Evolutionary conservation across 2,113 vertebrate genomes (phyloP).

Genomic region (Spermophilus dauricus): DNA sequence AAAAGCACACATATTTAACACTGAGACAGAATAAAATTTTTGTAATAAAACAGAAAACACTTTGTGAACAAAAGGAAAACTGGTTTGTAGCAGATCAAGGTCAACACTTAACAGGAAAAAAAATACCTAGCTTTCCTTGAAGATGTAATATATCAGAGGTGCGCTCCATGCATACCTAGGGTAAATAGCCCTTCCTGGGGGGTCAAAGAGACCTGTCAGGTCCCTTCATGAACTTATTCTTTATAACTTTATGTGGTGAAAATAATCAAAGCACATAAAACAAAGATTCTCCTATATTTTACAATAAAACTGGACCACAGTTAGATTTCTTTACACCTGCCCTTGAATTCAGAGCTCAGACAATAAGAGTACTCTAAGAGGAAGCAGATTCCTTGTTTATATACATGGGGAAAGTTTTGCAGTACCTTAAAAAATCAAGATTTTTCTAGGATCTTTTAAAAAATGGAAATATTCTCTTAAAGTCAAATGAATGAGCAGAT

Average conservation of each 20-base stretch:
- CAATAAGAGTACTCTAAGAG: not conserved
- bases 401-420: not conserved
- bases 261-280: not conserved
- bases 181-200: not conserved
- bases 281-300: not conserved
- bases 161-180: not conserved
- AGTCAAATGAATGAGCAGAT: conserved; percentile 4
- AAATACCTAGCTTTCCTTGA: not conserved
- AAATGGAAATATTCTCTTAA: not conserved
- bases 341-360: not conserved
- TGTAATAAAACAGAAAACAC: conserved; percentile 55
- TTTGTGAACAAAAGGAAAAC: conserved; percentile 48
- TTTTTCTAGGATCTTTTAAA: conserved; percentile 19
- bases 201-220: not conserved
- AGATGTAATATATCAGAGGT: not conserved
- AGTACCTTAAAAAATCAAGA: not conserved
- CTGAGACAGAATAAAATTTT: conserved; percentile 56
- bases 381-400: not conserved
- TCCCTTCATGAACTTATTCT: not conserved
- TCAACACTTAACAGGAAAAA: conserved; percentile 27
- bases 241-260: not conserved
- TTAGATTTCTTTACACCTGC: not conserved
- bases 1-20: conserved; percentile 68
- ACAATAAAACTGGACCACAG: not conserved
- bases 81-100: conserved; percentile 28